Percentiles rank a stretch among this genome's conserved stretches.
Conservation (phyloP, 2,113 vertebrate species). For the Stegostoma tigrinum region DNA sequence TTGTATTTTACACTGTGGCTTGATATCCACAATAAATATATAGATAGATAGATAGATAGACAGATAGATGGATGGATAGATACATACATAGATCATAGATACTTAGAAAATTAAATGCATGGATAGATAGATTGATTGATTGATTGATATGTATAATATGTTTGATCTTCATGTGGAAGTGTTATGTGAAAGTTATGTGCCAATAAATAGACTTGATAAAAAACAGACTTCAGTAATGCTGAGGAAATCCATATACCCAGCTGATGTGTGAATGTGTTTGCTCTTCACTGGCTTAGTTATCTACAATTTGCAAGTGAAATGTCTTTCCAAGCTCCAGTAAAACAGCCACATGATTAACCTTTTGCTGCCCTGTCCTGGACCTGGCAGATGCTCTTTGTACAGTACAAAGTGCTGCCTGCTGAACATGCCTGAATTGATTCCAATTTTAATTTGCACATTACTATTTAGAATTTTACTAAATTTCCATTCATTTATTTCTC, state of each 20-base stretch:
- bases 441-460: background rate
- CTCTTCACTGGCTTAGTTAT: background rate
- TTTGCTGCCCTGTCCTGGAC: background rate
- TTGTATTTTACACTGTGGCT: no score
- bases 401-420: background rate
- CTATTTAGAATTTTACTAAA: background rate
- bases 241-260: background rate
- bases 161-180: background rate
- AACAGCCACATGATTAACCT: background rate
- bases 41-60: background rate
- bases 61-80: background rate
- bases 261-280: background rate
- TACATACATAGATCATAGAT: no score
- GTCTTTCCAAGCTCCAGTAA: background rate
- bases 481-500: background rate
- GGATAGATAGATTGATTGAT: background rate
- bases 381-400: background rate
- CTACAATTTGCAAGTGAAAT: conserved; percentile 16
- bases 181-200: background rate
- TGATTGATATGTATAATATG: background rate
- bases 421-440: background rate
- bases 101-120: no score
- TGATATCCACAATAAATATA: background rate
- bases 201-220: background rate
- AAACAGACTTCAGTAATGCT: background rate